Base-by-base conservation (phyloP, 2,113 vertebrate species). In the Varanus komodoensis region DNA sequence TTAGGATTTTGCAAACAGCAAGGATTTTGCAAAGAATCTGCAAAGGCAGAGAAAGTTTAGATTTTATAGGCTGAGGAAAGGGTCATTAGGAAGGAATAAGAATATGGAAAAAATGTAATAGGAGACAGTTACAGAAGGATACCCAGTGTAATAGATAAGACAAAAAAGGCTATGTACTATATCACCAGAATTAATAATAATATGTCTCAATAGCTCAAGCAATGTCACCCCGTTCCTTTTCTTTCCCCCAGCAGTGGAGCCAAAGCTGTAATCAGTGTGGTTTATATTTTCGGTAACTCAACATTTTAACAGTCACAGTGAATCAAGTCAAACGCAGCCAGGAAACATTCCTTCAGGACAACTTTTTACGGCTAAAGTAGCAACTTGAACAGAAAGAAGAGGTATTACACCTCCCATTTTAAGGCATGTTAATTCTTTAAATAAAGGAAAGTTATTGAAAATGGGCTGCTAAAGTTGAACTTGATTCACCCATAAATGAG, bases 11-110 rank as follows among this genome's bases (percentile, higher is more conserved):
- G 38, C 38, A 91, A 97, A 97, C 96, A 96, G 94, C 95, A 91
- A 92, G 89, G 68, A 87, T 96, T 97, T 95, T 90, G 67, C 93
- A 95, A 95, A 96, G 96, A 97, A 96, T 93, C 91, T 94, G 93
- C 92, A 96, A 96, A 96, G 94, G 92, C 94, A 9, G 57, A 86
- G 75, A 80, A 93, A 92, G 95, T 97, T 96, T 84, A 94, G 91
- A 95, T 93, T 95, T 97, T 90, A 95, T 90, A 92, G 95, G 95
- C 93, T 95, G 92, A 95, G 93, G 86, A 95, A 95, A 91, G 87
- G 93, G 94, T 97, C 95, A 92, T 95, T 96, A 92, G 89, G 91
- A 96, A 95, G 96, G 96, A 94, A 94, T 88, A 94, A 95, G 87
- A 54, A 34, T 93, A 93, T 64, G 94, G 23, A 8, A 94, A 94